Evolutionary conservation across 2,113 vertebrate species (phyloP), one percentile per base, ranked within the genome.

Genomic region (Urocolius indicus): DNA sequence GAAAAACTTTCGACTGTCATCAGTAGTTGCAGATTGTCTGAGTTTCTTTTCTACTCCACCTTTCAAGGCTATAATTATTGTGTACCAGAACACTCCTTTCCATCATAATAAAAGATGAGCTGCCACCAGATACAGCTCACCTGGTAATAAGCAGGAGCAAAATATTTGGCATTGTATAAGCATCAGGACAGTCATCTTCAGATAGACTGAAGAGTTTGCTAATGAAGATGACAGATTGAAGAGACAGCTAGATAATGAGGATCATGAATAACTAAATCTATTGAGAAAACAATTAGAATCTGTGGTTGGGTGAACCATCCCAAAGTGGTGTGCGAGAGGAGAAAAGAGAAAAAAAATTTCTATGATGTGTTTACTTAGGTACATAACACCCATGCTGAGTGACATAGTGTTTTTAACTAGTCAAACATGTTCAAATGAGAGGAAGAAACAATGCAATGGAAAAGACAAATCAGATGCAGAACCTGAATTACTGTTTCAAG

Each of bases 91-190:
- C 23, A 73, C 26, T 90, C 52, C 30, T 93, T 83, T 66, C 85
- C 43, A 43, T 88, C 68, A 69, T 49, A 90, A 74, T 77, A 68
- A 93, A 93, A 80, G 41, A 86, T 76, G 46, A 93, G 46, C 46
- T 80, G 68, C 48, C 43, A 84, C 46, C 34, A 51, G 45, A 23
- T 17, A 86, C 17, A 80, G 8, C 46, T 88, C 38, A 83, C 26
- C 58, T 32, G 29, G 15, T 27, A 77, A 90, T 63, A 80, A 51
- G 26, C 8, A 57, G 22, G 21, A 76, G 27, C 43, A 88, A 86
- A 62, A 16, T 34, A 32, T 77, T 38, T 69, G 43, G 15, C 16
- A 5, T 66, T 85, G 6, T 58, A 18, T 30, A 58, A 87, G 16
- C 14, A 61, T 17, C 13, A 73, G 62, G 21, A 32, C 41, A 67